Evolutionary conservation across 2,888 invertebrate species (phyloP), one percentile per base, ranked within the genome.

Genomic region (Stenodera caucasica): DNA sequence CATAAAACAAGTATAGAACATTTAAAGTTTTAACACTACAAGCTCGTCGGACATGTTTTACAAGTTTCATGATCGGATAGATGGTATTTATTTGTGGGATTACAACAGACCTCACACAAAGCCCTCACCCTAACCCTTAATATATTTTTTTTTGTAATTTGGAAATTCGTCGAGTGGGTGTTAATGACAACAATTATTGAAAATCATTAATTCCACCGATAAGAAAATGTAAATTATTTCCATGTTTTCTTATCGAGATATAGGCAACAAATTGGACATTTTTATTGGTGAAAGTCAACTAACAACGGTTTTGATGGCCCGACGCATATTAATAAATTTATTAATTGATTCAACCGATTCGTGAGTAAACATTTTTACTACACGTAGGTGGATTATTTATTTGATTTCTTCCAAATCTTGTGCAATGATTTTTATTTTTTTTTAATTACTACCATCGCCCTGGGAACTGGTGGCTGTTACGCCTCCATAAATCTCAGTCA

Each of bases 311-410:
- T 12, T 21, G 21, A 45, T 45, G 21, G 8, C 21, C 21, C 45
- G 11, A 45, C 33, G 30, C 33, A 32, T 33, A 33, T 52, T 54
- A 54, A 33, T 54, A 54, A 54, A 37, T 54, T 54, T 54, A 54
- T 54, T 54, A 54, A 54, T 54, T 54, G 37, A 54, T 12, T 11
- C 35, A 54, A 45, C 40, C 12, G 32, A 21, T 35, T 35, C 21
- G 53, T 40, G 37, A 26, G 35, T 35, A 54, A 54, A 54, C 40
- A 54, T n/a, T 53, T 37, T 15, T 15, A 12, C 32, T 6, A 33
- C 29, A 30, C 33, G 53, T 53, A 33, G 53, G 53, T 23, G 32
- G 33, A 11, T 32, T 32, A 33, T 53, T 30, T 53, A 53, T 53
- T 53, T 33, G 21, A 18, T 40, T 21, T 45, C 45, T 21, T 11